Conservation (phyloP, 2,113 vertebrate genomes). For the Neodon shergylaensis region DNA sequence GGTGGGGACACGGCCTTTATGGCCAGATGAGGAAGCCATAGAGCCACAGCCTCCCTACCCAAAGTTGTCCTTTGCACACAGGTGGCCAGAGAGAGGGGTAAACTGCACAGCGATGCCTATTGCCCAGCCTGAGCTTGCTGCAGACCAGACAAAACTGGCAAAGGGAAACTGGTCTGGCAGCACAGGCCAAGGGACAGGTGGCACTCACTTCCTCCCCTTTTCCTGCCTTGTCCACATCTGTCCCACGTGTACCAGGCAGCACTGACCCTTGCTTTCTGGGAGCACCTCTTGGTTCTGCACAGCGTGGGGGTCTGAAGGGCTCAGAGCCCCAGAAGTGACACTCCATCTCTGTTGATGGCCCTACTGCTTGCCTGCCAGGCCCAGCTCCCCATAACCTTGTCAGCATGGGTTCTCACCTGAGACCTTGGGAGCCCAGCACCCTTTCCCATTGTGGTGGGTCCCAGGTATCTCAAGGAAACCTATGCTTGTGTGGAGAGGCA, state of each 20-base stretch:
- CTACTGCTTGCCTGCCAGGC: neutral
- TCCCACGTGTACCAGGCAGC: neutral
- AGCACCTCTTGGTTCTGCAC: neutral
- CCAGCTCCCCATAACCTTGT: neutral
- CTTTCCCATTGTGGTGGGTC: neutral
- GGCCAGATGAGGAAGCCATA: neutral
- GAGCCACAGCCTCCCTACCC: neutral
- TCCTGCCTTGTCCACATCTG: neutral
- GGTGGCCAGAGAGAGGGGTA: neutral
- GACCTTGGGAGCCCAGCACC: neutral
- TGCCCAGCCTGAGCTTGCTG: neutral
- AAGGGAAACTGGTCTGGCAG: neutral
- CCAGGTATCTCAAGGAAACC: neutral
- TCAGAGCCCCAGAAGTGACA: neutral
- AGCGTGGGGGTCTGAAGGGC: rapidly evolving
- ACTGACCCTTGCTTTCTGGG: neutral
- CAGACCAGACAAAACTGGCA: neutral
- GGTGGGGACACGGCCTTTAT: neutral
- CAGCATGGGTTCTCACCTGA: neutral
- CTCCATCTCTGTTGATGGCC: neutral
- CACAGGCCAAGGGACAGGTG: neutral
- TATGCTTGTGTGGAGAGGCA: neutral
- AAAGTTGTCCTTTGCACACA: neutral
- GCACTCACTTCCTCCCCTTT: neutral
- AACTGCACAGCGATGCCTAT: neutral